These are phyloP conservation scores for Ryuthela nishihirai DNA, from an alignment of 2,888 invertebrate genomes.

Conservation along the genomic window DNA sequence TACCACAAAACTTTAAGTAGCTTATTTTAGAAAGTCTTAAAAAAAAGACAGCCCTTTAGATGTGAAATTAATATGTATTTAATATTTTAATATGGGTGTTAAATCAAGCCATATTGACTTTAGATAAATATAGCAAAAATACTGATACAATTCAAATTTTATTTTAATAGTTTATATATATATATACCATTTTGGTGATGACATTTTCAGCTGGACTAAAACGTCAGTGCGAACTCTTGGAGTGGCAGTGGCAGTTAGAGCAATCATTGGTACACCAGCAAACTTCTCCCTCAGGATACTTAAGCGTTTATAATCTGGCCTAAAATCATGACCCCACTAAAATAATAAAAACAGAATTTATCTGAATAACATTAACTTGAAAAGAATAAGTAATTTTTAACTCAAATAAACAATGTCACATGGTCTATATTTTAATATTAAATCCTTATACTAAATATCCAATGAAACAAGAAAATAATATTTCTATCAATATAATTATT, in stretches of 20 bases:
- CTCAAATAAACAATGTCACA: neutral
- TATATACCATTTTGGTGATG: conserved; percentile 65
- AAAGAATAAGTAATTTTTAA: neutral
- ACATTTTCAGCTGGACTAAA: conserved; percentile 71
- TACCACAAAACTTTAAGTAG: too few species aligned
- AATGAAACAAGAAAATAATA: neutral
- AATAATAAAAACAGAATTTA: conserved; percentile 15
- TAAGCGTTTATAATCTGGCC: conserved; percentile 76
- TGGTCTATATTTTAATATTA: neutral
- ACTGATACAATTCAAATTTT: too few species aligned
- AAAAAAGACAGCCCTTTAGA: too few species aligned
- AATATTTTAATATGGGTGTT: too few species aligned
- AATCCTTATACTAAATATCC: neutral
- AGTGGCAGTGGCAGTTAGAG: conserved; percentile 92
- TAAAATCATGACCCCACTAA: conserved; percentile 93
- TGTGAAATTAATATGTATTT: too few species aligned
- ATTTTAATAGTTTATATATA: too few species aligned
- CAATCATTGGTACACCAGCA: conserved; percentile 70
- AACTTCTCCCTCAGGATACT: conserved; percentile 65
- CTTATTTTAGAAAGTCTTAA: too few species aligned
- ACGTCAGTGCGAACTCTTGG: conserved; percentile 86
- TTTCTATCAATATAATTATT: neutral
- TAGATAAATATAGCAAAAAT: too few species aligned
- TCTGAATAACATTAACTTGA: neutral
- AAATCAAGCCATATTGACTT: too few species aligned